Conservation (phyloP, 2,113 vertebrate species). For the Xiphias gladius region DNA sequence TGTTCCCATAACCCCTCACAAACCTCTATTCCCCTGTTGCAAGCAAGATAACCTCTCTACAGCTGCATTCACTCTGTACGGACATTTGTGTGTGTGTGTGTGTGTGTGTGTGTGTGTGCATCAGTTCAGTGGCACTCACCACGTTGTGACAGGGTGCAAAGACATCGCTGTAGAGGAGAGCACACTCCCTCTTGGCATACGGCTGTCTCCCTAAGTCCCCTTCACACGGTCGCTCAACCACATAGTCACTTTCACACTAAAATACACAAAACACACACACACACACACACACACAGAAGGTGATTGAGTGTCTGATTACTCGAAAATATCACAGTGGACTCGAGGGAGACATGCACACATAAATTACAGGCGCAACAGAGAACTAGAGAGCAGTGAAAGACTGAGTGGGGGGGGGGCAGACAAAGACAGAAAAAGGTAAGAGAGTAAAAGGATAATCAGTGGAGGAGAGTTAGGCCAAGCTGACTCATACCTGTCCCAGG, state of each 20-base stretch:
- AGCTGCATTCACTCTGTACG: constrained; percentile 11
- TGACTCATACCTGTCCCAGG: constrained; percentile 90
- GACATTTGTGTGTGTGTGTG: constrained; percentile 22
- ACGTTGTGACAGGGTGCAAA: constrained; percentile 98
- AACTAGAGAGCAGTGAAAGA: constrained; percentile 29
- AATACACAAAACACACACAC: constrained; percentile 58
- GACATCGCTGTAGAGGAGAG: constrained; percentile 95
- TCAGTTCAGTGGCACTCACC: constrained; percentile 85
- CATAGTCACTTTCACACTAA: constrained; percentile 92
- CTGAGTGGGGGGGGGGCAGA: constrained; percentile 22
- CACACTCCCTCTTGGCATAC: constrained; percentile 97
- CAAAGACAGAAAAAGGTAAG: constrained; percentile 51
- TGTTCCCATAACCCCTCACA: constrained; percentile 57
- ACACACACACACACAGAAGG: constrained; percentile 52
- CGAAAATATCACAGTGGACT: constrained; percentile 77
- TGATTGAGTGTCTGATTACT: constrained; percentile 78
- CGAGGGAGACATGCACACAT: constrained; percentile 57
- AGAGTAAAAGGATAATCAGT: constrained; percentile 37
- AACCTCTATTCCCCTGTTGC: constrained; percentile 32
- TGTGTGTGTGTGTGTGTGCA: constrained; percentile 20
- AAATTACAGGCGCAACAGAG: constrained; percentile 50
- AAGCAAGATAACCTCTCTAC: constrained; percentile 51
- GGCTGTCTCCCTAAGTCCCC: constrained; percentile 96
- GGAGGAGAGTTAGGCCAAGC: constrained; percentile 6
- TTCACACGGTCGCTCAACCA: constrained; percentile 93